Percentiles rank a stretch among this genome's conserved stretches.
Conservation (phyloP, 1,140 invertebrate species). For the Cyphomyrmex costatus region DNA sequence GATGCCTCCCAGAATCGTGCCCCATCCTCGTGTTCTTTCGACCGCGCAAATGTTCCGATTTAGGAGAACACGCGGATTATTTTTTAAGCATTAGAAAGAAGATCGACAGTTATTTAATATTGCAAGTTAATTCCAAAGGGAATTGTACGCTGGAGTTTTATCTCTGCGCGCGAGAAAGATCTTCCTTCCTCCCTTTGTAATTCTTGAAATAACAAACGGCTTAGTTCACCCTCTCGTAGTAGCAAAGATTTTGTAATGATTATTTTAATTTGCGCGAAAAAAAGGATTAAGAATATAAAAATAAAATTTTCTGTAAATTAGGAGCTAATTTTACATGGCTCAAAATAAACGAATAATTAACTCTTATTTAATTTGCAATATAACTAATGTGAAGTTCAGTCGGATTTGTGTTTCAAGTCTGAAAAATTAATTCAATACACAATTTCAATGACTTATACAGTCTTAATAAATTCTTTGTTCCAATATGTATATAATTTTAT, state of each 20-base stretch:
- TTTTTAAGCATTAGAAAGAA: background rate
- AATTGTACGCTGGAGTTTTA: slow-evolving; percentile 1
- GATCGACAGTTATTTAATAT: slow-evolving; percentile 28
- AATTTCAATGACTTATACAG: too few relatives aligned
- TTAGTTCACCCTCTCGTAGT: background rate
- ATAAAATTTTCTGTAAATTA: background rate
- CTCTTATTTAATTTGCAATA: background rate
- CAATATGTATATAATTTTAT: background rate
- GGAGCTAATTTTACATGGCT: background rate
- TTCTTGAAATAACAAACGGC: slow-evolving; percentile 24
- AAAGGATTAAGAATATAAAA: background rate
- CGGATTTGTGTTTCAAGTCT: too few relatives aligned
- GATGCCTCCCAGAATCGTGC: slow-evolving; percentile 4
- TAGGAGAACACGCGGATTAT: background rate
- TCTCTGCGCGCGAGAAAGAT: background rate
- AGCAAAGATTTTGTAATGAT: background rate
- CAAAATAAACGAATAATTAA: background rate
- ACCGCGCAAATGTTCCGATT: slow-evolving; percentile 2
- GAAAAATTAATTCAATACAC: too few relatives aligned
- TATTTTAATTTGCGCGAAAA: background rate
- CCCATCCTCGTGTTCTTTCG: background rate
- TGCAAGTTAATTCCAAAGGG: slow-evolving; percentile 11
- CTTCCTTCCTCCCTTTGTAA: slow-evolving; percentile 29
- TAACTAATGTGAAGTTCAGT: too few relatives aligned
- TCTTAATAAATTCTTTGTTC: too few relatives aligned